These are phyloP conservation scores for Brachionus asplanchnoidis DNA, from an alignment of 1,140 invertebrate species.

Conservation along the genomic window DNA sequence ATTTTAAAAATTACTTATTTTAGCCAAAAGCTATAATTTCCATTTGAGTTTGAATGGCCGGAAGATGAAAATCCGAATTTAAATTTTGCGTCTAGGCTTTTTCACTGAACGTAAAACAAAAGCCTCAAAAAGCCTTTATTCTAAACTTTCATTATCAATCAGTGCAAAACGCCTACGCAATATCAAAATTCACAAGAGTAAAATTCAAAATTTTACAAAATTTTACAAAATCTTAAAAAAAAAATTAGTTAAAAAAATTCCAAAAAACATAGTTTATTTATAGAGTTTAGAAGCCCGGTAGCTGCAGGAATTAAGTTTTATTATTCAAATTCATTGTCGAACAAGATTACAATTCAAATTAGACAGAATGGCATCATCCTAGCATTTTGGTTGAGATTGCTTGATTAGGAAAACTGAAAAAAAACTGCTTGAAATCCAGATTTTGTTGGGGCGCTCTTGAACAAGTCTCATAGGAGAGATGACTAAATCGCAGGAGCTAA, in stretches of 20 bases:
- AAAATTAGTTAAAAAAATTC: not conserved
- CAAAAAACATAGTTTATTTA: not conserved
- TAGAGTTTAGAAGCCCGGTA: not conserved
- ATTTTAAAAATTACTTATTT: not conserved
- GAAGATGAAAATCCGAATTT: constrained; percentile 7
- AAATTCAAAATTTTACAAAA: not conserved
- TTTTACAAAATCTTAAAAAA: not conserved
- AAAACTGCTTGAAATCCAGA: not conserved
- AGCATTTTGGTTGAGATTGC: not conserved
- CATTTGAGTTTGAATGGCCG: not conserved
- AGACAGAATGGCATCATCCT: not conserved
- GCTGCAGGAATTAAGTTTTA: constrained; percentile 13
- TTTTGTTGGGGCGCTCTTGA: not conserved
- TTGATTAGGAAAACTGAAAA: constrained; percentile 3
- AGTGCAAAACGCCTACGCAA: constrained; percentile 36
- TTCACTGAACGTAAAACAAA: not conserved
- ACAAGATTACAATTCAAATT: constrained; percentile 4
- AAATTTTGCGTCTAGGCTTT: constrained; percentile 30
- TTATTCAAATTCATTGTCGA: not conserved
- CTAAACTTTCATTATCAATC: not conserved
- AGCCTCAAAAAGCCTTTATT: not conserved
- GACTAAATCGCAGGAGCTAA: not conserved
- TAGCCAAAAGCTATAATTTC: not conserved
- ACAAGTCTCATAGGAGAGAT: not conserved
- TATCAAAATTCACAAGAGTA: not conserved